Evolutionary conservation across 2,888 invertebrate species (phyloP), one percentile per base, ranked within the genome.

Genomic region (Callyntrura guangdongensis): DNA sequence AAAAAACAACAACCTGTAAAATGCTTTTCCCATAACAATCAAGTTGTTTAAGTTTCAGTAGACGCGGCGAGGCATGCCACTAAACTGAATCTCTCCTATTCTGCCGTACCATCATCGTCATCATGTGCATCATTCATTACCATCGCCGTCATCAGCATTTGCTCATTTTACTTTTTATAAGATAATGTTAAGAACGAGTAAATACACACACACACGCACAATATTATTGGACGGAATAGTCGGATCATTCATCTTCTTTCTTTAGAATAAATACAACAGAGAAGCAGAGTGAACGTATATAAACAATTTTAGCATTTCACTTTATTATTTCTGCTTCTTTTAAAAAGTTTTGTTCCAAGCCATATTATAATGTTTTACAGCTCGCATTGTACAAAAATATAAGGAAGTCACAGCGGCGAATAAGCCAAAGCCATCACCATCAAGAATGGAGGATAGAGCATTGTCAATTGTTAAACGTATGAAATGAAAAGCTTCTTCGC

Each of bases 21-120:
- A 79, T 56, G 53, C 53, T 81, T 84, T 87, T 87, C 87, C 81
- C 81, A 87, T 81, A 81, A 87, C 87, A 87, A 87, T 87, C 45
- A 27, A 45, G 17, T 36, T 36, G 20, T 86, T 25, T 47, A 45
- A 67, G 14, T 64, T 25, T 47, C 47, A 67, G 14, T 64, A 77
- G 64, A 69, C 72, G 45, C 59, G 49, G 22, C 59, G 72, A 72
- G 74, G 20, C 85, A 74, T 72, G 61, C 36, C 53, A 69, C 20
- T 64, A 67, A 67, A 83, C 83, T 83, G 64, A 83, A 83, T 83
- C 83, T 64, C 67, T 84, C 49, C 25, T 27, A 83, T 47, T 69
- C 12, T 20, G n/a, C 45, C 79, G 36, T 72, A 14, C 72, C 72
- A 36, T n/a, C 72, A n/a, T 45, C n/a, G 25, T n/a, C 14, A 11